These are phyloP conservation scores for Campoplex nolae DNA, from an alignment of 2,888 invertebrate genomes.

Conservation along the genomic window DNA sequence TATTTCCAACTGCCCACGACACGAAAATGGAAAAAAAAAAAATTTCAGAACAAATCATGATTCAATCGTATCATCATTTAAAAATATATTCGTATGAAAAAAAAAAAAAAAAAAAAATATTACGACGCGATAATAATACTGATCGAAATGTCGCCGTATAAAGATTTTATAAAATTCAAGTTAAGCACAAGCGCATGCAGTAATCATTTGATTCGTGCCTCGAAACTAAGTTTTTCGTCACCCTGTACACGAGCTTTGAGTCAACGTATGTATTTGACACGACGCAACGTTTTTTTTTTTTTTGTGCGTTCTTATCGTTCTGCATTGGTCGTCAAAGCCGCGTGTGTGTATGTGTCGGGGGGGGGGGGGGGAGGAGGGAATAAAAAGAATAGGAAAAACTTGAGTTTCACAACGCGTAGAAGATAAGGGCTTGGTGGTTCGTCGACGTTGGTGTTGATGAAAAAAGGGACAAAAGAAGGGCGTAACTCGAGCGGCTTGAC, in stretches of 20 bases:
- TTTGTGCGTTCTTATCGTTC: slow-evolving; percentile 4
- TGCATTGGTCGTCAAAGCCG: slow-evolving; percentile 6
- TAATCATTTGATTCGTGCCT: not conserved
- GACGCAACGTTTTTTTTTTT: not conserved
- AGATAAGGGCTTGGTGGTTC: not conserved
- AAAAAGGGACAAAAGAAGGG: slow-evolving; percentile 4
- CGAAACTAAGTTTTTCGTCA: not conserved
- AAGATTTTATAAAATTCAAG: not conserved
- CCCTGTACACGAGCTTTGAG: not conserved
- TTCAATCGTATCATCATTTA: no score
- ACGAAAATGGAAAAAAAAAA: not conserved
- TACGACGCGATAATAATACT: not conserved
- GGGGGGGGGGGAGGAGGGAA: no score
- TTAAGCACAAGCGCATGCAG: not conserved
- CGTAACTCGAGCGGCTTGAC: not conserved
- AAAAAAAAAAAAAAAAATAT: not conserved
- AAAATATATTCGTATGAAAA: no score
- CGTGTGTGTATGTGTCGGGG: no score
- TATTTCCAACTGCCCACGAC: no score
- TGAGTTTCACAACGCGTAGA: slow-evolving; percentile 10
- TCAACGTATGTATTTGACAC: slow-evolving; percentile 16
- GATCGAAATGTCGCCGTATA: not conserved
- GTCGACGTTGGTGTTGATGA: no score
- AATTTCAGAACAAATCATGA: not conserved
- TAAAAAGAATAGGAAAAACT: not conserved